Percentiles rank a stretch among this genome's conserved stretches.
Evolutionary conservation across 64 coral and sea anemone genomes (phyloP).

Genomic region (Porites australiensis): DNA sequence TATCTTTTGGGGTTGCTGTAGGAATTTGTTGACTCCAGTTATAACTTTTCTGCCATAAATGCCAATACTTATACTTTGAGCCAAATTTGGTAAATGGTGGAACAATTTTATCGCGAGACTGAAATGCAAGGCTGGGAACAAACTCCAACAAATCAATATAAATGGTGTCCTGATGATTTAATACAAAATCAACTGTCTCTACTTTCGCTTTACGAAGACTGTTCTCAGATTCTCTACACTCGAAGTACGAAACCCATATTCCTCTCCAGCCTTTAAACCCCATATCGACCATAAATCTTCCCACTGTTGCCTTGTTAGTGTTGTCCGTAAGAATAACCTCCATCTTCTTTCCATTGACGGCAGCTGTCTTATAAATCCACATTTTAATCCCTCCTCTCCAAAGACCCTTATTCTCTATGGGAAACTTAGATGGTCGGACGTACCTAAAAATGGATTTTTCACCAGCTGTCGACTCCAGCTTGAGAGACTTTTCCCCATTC

Average conservation of each 20-base stretch:
- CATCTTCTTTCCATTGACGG: neutral
- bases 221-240: neutral
- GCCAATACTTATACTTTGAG: neutral
- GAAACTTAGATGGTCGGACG: neutral
- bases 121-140: neutral
- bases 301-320: neutral
- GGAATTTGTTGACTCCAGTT: neutral
- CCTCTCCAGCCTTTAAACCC: conserved; percentile 53
- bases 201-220: neutral
- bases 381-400: conserved; percentile 32
- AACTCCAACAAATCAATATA: conserved; percentile 30
- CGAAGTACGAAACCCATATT: conserved; percentile 36
- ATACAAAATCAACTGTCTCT: neutral
- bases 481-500: neutral
- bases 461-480: neutral
- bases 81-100: conserved; percentile 8
- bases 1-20: neutral
- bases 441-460: neutral
- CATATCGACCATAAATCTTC: neutral
- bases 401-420: neutral
- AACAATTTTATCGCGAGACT: conserved; percentile 33
- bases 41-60: conserved; percentile 6
- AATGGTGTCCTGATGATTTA: neutral
- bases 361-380: conserved; percentile 29
- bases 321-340: neutral